A percentile compares a stretch with the other conserved stretches of the same genome.
phyloP scores from a whole-genome alignment of 2,797 vertebrate species.

The Silurus lanzhouensis region DNA sequence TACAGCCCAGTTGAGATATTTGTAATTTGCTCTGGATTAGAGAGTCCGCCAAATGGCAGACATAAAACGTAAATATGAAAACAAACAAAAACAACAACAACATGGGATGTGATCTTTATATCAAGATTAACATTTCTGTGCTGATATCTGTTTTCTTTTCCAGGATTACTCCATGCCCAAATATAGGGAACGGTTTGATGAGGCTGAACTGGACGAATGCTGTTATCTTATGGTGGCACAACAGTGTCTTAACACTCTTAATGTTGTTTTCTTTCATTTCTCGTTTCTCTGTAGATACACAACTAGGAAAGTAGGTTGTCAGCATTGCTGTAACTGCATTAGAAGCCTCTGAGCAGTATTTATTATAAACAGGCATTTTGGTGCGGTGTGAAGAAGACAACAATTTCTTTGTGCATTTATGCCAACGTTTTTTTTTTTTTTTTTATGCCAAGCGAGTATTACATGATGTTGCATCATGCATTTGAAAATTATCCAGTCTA shows the following conservation, averaged over 20 bases:
- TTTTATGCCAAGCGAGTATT: constrained; percentile 1
- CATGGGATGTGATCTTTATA: neutral
- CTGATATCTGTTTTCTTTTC: neutral
- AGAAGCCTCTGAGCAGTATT: neutral
- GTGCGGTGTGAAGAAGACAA: neutral
- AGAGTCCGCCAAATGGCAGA: too few species aligned
- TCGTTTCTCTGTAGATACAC: neutral
- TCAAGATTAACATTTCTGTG: neutral
- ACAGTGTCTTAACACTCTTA: neutral
- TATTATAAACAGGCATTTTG: neutral
- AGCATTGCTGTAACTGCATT: neutral
- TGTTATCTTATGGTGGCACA: neutral
- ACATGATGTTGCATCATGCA: constrained; percentile 22
- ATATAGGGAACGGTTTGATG: neutral
- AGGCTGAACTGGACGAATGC: neutral
- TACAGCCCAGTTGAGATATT: too few species aligned
- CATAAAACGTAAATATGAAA: too few species aligned
- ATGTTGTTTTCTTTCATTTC: neutral
- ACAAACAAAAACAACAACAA: too few species aligned
- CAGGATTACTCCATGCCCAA: neutral
- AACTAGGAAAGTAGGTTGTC: neutral
- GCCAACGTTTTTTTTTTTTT: neutral
- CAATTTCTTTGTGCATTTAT: neutral
- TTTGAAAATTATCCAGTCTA: neutral
- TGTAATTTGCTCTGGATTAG: too few species aligned